These are phyloP conservation scores for Peromyscus polionotus DNA, from an alignment of 2,113 vertebrate species.

Conservation along the genomic window DNA sequence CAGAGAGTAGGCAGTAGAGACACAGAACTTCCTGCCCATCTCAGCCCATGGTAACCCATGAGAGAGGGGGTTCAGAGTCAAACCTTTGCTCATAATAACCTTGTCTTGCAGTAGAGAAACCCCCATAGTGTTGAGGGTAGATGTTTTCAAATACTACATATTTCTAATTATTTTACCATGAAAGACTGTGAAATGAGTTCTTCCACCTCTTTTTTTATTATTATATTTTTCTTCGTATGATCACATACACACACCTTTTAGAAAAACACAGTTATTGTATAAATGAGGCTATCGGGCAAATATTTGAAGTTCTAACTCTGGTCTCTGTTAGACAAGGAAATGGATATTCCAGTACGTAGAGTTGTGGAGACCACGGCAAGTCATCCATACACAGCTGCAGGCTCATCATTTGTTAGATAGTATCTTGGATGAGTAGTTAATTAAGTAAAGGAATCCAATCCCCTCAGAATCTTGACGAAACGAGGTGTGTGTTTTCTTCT, in stretches of 20 bases:
- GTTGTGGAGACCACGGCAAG: slow-evolving; percentile 62
- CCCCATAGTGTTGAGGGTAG: neutral
- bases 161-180: slow-evolving; percentile 44
- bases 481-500: slow-evolving; percentile 54
- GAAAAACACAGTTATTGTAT: slow-evolving; percentile 39
- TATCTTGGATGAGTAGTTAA: slow-evolving; percentile 80
- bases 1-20: neutral
- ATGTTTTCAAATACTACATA: neutral
- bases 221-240: slow-evolving; percentile 14
- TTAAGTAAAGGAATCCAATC: slow-evolving; percentile 80
- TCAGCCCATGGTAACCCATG: neutral
- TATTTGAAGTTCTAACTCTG: slow-evolving; percentile 60
- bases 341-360: slow-evolving; percentile 72
- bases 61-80: neutral
- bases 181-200: slow-evolving; percentile 5
- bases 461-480: slow-evolving; percentile 54
- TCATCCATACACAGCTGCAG: slow-evolving; percentile 65
- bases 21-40: neutral
- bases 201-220: slow-evolving; percentile 22
- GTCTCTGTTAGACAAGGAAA: slow-evolving; percentile 77
- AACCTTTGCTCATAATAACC: neutral
- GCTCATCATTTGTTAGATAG: slow-evolving; percentile 76
- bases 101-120: neutral
- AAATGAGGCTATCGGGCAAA: slow-evolving; percentile 26
- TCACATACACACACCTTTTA: slow-evolving; percentile 57